A percentile compares a stretch with the other conserved stretches of the same genome.
phyloP scores from a whole-genome alignment of 2,113 vertebrate genomes.

The Heterochromis multidens region DNA sequence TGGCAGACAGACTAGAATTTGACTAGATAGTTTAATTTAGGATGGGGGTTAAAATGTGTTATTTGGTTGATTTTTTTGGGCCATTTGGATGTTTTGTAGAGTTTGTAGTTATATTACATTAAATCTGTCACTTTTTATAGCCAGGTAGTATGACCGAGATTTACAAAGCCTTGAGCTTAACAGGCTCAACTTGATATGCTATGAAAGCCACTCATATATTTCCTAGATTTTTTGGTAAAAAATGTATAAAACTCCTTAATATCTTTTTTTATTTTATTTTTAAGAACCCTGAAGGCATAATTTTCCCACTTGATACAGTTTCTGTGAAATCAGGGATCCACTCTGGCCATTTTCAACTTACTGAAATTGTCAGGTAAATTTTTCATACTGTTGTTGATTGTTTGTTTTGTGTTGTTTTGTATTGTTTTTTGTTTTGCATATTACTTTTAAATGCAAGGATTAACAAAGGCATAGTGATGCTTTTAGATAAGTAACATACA shows the following conservation, averaged over 20 bases:
- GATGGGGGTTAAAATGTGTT: neutral
- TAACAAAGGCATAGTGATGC: neutral
- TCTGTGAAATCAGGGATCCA: conserved; percentile 31
- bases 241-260: neutral
- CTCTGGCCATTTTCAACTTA: conserved; percentile 26
- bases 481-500: neutral
- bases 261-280: accelerated
- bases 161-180: neutral
- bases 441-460: neutral
- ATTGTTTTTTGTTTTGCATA: neutral
- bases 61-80: neutral
- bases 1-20: neutral
- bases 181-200: neutral
- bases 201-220: neutral
- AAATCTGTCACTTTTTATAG: neutral
- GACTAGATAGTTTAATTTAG: neutral
- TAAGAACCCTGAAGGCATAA: conserved; percentile 63
- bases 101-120: neutral
- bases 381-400: neutral
- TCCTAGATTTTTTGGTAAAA: neutral
- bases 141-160: neutral
- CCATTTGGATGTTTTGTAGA: neutral
- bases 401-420: neutral
- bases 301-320: conserved; percentile 6
- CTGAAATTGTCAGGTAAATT: conserved; percentile 48